Percentiles rank a stretch among this genome's conserved stretches.
These are phyloP conservation scores for Cuculus canorus DNA, from an alignment of 2,797 vertebrate genomes.

Conservation along the genomic window DNA sequence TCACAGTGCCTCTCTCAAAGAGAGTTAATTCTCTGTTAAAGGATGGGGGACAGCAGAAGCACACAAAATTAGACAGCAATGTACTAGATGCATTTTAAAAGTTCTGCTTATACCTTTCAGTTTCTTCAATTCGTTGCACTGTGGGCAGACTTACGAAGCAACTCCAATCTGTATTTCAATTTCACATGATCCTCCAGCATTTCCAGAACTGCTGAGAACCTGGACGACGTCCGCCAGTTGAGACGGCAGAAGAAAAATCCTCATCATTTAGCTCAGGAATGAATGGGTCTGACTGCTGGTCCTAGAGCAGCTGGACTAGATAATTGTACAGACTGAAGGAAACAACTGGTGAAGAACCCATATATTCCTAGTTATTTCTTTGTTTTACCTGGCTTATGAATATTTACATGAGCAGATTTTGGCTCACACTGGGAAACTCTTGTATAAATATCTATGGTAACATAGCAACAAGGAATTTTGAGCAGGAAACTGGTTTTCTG, in stretches of 20 bases:
- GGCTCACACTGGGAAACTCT: background rate
- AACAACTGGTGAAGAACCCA: background rate
- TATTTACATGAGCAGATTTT: constrained; percentile 21
- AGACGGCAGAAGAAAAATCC: background rate
- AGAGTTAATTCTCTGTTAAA: background rate
- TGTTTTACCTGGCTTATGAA: background rate
- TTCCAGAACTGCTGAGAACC: background rate
- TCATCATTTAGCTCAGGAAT: background rate
- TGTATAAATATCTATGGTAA: background rate
- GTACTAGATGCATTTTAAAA: background rate
- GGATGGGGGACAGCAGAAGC: background rate
- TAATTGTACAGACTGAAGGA: background rate
- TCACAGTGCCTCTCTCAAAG: background rate
- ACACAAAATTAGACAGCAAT: background rate
- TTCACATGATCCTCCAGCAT: background rate
- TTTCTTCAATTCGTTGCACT: background rate
- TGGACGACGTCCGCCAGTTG: background rate
- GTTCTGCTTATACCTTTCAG: background rate
- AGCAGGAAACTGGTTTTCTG: background rate
- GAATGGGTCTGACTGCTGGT: background rate
- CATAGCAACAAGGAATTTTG: constrained; percentile 7
- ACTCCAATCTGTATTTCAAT: background rate
- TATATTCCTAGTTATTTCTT: background rate
- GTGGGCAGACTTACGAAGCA: background rate
- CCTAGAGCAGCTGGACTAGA: background rate